Evolutionary conservation across 2,888 invertebrate species (phyloP).

Genomic region (Hartigia nigra): DNA sequence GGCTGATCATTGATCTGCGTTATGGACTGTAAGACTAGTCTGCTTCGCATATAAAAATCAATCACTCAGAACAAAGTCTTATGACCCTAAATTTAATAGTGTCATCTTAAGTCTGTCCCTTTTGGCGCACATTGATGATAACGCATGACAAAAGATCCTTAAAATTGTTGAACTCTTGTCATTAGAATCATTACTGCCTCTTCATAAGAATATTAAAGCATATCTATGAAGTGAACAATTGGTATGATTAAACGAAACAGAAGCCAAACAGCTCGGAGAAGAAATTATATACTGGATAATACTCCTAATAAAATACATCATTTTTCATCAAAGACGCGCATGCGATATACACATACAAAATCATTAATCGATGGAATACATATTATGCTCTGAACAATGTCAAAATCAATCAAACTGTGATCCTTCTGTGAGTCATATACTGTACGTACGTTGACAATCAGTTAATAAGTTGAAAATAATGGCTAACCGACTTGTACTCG

Average conservation of each 20-base stretch:
- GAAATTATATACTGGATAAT: neutral
- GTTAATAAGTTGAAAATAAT: neutral
- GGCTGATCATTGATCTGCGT: neutral
- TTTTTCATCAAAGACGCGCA: neutral
- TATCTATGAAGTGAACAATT: neutral
- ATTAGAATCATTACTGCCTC: neutral
- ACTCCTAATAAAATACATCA: neutral
- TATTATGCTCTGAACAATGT: neutral
- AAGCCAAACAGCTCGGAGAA: neutral
- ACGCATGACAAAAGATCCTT: neutral
- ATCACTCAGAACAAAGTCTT: neutral
- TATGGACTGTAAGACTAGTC: neutral
- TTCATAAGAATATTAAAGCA: neutral
- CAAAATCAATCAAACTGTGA: neutral
- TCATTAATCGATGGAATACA: neutral
- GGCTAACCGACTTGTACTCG: neutral
- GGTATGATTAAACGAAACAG: neutral
- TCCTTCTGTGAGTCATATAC: neutral
- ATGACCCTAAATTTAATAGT: neutral
- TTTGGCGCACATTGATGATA: neutral
- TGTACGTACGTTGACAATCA: neutral
- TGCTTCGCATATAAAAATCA: neutral
- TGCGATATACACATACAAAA: neutral
- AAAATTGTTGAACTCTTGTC: neutral
- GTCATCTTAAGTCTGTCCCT: neutral